Conservation (phyloP, 1,140 invertebrate genomes). For the Pteromalus puparum region DNA sequence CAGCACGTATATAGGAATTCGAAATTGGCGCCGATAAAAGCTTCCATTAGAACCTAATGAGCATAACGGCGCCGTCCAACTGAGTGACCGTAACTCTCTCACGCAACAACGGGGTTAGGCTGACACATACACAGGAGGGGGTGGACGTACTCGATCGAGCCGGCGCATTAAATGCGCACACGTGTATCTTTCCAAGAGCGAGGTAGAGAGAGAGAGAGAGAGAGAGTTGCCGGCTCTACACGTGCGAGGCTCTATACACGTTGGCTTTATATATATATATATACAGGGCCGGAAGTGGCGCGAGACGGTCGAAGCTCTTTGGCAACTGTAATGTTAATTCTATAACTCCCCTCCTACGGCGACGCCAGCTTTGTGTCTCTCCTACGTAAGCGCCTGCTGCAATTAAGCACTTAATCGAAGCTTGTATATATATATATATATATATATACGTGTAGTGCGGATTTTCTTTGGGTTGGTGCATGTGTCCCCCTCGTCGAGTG, state of each 20-base stretch:
- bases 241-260: not conserved
- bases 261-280: not conserved
- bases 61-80: not conserved
- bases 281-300: not conserved
- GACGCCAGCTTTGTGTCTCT: not conserved
- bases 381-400: not conserved
- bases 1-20: too few species aligned
- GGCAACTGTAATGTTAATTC: constrained; percentile 9
- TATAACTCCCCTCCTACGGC: not conserved
- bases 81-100: not conserved
- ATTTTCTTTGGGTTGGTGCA: constrained; percentile 11
- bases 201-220: too few species aligned
- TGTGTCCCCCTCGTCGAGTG: not conserved
- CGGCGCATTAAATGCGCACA: constrained; percentile 32
- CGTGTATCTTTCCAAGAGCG: constrained; percentile 23
- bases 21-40: not conserved
- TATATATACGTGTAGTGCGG: too few species aligned
- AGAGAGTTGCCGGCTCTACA: not conserved
- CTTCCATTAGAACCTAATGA: not conserved
- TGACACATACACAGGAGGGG: too few species aligned
- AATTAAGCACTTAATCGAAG: constrained; percentile 22
- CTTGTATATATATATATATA: not conserved
- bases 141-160: not conserved
- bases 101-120: constrained; percentile 23
- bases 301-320: constrained; percentile 9